Evolutionary conservation across 2,888 invertebrate genomes (phyloP), one percentile per base, ranked within the genome.

Genomic region (Zaprionus lineosus): DNA sequence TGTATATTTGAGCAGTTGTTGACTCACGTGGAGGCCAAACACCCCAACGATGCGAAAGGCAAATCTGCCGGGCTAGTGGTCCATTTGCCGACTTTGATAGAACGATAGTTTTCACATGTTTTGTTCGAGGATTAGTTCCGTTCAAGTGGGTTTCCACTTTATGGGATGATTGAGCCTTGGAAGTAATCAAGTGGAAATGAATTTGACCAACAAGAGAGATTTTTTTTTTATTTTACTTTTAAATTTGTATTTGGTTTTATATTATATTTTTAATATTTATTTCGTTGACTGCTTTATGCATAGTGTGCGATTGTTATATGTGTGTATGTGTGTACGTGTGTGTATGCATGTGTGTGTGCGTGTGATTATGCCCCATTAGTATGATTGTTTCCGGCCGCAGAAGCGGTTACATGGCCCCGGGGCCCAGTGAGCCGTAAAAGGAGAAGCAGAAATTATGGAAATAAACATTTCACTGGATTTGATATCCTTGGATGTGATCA

Each of bases 121-220:
- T 82, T 82, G 82, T 82, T 84, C 53, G 53, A 63, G 68, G 68
- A 82, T 82, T 87, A 87, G 72, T 87, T 87, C 87, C 87, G 64
- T 77, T 76, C 74, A 86, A 86, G 74, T n/a, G 86, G 87, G 68
- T 68, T 86, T 82, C 70, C 59, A 73, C 74, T 74, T 68, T 71
- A 66, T 66, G 40, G 52, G 34, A 33, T 43, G 36, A 39, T 44
- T 50, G 41, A 67, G 72, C 65, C 64, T 71, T 74, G 74, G 53
- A 52, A 57, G 67, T 74, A 87, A 78, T 87, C 79, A 81, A 86
- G 72, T 83, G 87, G 87, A 87, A 87, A 61, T 82, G 77, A 86
- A 82, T 87, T 84, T 86, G 87, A 85, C 87, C 87, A 87, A 87
- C 87, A 87, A 84, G 75, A 81, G 81, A 73, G 84, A 73, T 55